phyloP scores from a whole-genome alignment of 2,888 invertebrate species.

The Pollenia labialis region DNA sequence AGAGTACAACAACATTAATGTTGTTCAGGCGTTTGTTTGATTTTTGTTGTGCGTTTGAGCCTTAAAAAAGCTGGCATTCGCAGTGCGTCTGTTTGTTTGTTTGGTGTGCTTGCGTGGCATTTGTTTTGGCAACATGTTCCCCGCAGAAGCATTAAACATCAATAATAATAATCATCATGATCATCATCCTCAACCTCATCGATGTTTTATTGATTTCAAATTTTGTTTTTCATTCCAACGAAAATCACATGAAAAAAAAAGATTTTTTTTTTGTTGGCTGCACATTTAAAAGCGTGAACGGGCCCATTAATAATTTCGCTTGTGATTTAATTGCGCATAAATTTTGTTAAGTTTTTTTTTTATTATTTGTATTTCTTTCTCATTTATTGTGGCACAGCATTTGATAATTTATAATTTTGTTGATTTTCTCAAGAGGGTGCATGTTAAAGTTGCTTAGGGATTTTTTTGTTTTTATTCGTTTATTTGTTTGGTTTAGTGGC shows the following conservation, averaged over 20 bases:
- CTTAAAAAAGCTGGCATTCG: conserved; percentile 60
- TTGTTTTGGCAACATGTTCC: conserved; percentile 67
- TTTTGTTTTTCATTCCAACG: conserved; percentile 43
- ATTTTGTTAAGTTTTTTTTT: conserved; percentile 79
- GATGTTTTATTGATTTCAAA: conserved; percentile 83
- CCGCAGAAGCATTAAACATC: conserved; percentile 74
- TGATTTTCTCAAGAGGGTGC: conserved; percentile 79
- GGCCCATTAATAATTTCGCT: conserved; percentile 84
- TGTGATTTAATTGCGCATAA: conserved; percentile 85
- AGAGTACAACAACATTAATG: conserved; percentile 37
- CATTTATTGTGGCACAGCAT: conserved; percentile 60
- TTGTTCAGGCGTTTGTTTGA: conserved; percentile 48
- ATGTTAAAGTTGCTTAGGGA: conserved; percentile 67
- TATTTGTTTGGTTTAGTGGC: conserved; percentile 49
- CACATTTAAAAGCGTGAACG: conserved; percentile 84
- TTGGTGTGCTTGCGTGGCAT: conserved; percentile 53
- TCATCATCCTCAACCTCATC: conserved; percentile 47
- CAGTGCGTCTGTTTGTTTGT: conserved; percentile 22
- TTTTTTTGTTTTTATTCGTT: conserved; percentile 73
- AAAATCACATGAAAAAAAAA: conserved; percentile 36
- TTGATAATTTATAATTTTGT: conserved; percentile 84
- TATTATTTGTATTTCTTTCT: conserved; percentile 32
- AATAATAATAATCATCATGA: conserved; percentile 70
- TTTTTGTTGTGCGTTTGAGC: conserved; percentile 44
- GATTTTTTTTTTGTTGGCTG: conserved; percentile 38